Base-by-base conservation (phyloP, 2,888 invertebrate species). In the Crepidodera aurea region DNA sequence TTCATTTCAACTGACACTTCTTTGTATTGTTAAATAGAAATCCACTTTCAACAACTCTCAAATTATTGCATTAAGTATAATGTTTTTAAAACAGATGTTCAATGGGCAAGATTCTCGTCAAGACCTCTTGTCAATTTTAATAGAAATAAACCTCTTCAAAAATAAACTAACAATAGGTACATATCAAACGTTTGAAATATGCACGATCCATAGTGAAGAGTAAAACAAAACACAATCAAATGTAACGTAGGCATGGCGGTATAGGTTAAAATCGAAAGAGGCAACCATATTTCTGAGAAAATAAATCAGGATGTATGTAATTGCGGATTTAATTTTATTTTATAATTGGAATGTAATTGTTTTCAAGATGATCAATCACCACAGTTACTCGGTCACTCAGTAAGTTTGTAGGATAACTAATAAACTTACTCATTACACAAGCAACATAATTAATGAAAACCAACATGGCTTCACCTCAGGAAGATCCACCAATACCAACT, bases 171-270 rank as follows among this genome's bases (percentile, higher is more conserved):
- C 42, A 42, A 42, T 42, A 42, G 42, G 42, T 16, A 19, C 19
- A 42, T 42, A 42, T 42, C 42, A 42, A 42, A 15, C 18, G 15
- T 18, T 42, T 42, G 42, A 42, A 42, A 42, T 42, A 16, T 42
- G 42, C 42, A 42, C 42, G 16, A 5, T 19, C 10, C 42, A 1
- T 19, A 19, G 13, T 16, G 15, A 18, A 42, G 18, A 42, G 15
- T 19, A 16, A 18, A 19, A 16, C 15, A 42, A 16, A 42, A 15
- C 15, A 19, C 18, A 18, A 42, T 15, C 18, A 40, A 7, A 15
- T 15, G 12, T 40, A 40, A 40, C 40, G 18, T 42, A 42, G 18
- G 6, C 15, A 1, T 1, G 4, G 18, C n/a, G 16, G 15, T 16
- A n/a, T 32, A 32, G 10, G 22, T 22, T 22, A 22, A 22, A 22